These are phyloP conservation scores for Caenorhabditis sinica DNA, from an alignment of 2,888 invertebrate species.

Conservation along the genomic window DNA sequence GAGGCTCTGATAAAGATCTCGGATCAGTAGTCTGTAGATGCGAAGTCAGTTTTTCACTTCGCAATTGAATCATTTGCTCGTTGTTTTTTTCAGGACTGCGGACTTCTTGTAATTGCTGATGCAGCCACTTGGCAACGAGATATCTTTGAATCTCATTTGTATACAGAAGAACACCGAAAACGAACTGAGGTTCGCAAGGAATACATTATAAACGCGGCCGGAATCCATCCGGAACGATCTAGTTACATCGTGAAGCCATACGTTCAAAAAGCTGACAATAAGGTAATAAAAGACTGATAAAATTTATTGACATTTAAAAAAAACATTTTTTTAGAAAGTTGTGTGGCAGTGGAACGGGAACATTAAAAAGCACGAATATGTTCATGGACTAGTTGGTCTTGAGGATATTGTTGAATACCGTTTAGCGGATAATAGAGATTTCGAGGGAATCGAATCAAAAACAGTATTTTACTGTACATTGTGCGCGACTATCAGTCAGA, in stretches of 20 bases:
- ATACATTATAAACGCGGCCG: slow-evolving; percentile 35
- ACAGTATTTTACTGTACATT: slow-evolving; percentile 70
- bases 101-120: slow-evolving; percentile 46
- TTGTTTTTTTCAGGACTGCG: slow-evolving; percentile 44
- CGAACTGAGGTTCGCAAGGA: slow-evolving; percentile 14
- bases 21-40: slow-evolving; percentile 51
- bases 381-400: slow-evolving; percentile 68
- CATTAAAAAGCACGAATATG: slow-evolving; percentile 65
- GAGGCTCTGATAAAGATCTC: slow-evolving; percentile 29
- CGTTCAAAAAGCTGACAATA: slow-evolving; percentile 64
- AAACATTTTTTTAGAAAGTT: slow-evolving; percentile 70
- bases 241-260: slow-evolving; percentile 71
- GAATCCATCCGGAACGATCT: slow-evolving; percentile 49
- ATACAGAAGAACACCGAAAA: slow-evolving; percentile 54
- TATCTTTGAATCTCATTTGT: slow-evolving; percentile 54
- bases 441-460: neutral
- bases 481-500: slow-evolving; percentile 62
- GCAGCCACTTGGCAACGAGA: slow-evolving; percentile 48
- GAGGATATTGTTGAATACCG: slow-evolving; percentile 70
- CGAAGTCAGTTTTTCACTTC: slow-evolving; percentile 25
- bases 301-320: neutral
- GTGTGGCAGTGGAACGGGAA: slow-evolving; percentile 69
- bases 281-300: slow-evolving; percentile 43
- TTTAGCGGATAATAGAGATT: neutral
- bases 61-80: too few relatives aligned